phyloP scores from a whole-genome alignment of 1,140 invertebrate genomes.

The Argopecten irradians region DNA sequence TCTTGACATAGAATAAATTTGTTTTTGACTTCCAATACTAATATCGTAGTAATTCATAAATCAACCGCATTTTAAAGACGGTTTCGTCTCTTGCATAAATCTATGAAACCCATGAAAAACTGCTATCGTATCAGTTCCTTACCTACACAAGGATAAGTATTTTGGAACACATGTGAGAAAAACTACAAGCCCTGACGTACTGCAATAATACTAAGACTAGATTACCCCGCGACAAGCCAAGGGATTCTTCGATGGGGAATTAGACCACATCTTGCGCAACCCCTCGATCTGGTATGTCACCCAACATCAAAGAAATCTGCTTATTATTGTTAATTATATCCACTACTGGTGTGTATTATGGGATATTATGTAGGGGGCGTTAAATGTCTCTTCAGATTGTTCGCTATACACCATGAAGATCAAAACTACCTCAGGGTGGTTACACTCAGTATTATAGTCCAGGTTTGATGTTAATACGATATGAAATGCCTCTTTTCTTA shows the following conservation, averaged over 20 bases:
- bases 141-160: neutral
- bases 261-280: neutral
- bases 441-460: neutral
- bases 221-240: neutral
- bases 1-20: neutral
- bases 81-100: neutral
- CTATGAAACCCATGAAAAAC: neutral
- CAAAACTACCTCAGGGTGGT: neutral
- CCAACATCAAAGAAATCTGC: neutral
- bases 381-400: neutral
- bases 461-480: neutral
- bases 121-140: neutral
- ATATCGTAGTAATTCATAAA: neutral
- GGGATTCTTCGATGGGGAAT: neutral
- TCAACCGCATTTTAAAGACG: neutral
- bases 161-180: neutral
- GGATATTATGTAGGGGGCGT: neutral
- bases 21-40: neutral
- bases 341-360: neutral
- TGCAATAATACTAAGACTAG: neutral
- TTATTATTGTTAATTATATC: slow-evolving; percentile 19
- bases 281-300: slow-evolving; percentile 1
- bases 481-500: neutral
- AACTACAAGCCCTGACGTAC: neutral
- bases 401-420: neutral